phyloP scores from a whole-genome alignment of 2,888 invertebrate genomes.

The Cecidostiba fungosa region DNA sequence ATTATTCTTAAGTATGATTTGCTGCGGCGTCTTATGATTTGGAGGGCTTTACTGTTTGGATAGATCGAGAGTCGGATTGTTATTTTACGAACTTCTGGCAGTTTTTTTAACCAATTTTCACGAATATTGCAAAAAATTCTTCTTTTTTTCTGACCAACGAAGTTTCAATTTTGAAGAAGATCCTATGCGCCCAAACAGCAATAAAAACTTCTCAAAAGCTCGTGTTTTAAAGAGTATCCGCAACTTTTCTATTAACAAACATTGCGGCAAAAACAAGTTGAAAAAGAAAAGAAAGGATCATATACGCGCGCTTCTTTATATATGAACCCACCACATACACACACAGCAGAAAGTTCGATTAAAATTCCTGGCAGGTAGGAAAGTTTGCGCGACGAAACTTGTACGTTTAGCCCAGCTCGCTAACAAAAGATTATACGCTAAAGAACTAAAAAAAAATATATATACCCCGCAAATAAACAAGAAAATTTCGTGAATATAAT shows the following conservation, averaged over 20 bases:
- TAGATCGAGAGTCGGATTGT: no score
- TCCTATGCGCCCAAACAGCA: not conserved
- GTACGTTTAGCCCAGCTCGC: not conserved
- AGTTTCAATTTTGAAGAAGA: not conserved
- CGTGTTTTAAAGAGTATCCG: not conserved
- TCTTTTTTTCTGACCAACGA: not conserved
- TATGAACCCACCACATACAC: not conserved
- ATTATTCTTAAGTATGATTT: slow-evolving; percentile 14
- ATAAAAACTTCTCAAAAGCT: not conserved
- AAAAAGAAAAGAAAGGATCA: not conserved
- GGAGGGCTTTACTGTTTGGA: no score
- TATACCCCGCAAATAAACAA: no score
- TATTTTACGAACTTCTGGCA: not conserved
- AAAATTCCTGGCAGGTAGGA: not conserved
- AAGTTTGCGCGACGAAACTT: slow-evolving; percentile 16
- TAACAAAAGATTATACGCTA: not conserved
- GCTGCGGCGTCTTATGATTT: not conserved
- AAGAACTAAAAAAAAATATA: not conserved
- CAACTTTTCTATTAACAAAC: slow-evolving; percentile 17
- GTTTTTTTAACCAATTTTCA: not conserved
- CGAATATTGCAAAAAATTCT: not conserved
- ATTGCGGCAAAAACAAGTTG: not conserved
- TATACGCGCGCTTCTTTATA: not conserved
- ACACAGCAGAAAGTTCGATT: not conserved
- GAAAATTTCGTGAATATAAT: not conserved